Conservation (phyloP, 2,113 vertebrate species). For the Micromys minutus region DNA sequence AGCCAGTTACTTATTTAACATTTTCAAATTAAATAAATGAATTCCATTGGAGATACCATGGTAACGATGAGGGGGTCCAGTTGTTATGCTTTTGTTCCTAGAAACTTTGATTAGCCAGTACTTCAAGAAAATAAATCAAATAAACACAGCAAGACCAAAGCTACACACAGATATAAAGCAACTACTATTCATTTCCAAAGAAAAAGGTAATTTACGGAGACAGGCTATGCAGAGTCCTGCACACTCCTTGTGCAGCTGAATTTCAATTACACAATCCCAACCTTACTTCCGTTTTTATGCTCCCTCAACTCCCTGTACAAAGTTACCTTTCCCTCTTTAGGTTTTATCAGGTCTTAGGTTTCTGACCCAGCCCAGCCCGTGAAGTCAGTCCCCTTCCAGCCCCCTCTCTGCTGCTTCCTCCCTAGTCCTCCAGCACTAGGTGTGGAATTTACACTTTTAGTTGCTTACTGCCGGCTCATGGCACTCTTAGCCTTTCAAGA, state of each 20-base stretch:
- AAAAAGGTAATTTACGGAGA: constrained; percentile 5
- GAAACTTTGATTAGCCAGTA: background rate
- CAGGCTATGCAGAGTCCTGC: background rate
- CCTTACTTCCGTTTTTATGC: background rate
- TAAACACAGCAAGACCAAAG: background rate
- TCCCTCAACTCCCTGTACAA: background rate
- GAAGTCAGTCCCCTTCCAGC: background rate
- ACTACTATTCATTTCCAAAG: constrained; percentile 38
- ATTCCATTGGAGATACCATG: background rate
- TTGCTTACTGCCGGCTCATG: background rate
- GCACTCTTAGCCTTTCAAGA: background rate
- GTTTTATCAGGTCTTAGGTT: background rate
- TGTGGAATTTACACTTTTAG: background rate
- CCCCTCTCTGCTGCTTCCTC: background rate
- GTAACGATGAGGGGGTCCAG: background rate
- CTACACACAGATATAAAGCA: background rate
- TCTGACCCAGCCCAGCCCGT: background rate
- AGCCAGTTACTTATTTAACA: constrained; percentile 42
- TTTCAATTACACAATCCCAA: constrained; percentile 3
- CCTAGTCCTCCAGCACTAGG: background rate
- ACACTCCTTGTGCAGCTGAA: background rate
- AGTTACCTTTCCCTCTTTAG: background rate
- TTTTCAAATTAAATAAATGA: constrained; percentile 59
- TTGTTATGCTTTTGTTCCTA: background rate
- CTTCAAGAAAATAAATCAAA: background rate